Evolutionary conservation across 2,888 invertebrate species (phyloP), one percentile per base, ranked within the genome.

Genomic region (Empis livida): DNA sequence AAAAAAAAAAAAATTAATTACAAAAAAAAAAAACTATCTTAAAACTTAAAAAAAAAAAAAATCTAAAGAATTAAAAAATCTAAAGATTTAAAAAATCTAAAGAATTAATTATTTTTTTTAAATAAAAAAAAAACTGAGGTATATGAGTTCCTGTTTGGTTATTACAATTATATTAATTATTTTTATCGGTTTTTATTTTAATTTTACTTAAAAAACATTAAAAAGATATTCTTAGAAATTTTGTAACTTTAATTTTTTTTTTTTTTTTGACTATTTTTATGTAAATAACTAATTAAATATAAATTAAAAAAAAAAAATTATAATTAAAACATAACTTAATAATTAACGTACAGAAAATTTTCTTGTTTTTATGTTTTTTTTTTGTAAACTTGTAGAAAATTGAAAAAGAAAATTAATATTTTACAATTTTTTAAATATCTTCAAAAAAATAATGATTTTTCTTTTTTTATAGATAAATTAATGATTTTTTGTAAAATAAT

Each of bases 131-230:
- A 14, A 41, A 41, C 60, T 65, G 65, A 65, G 65, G 65, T 65
- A 65, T 65, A 61, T 65, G 63, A 65, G 65, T 65, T 65, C 63
- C 65, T 63, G 63, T 62, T 51, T 38, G 10, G 10, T 16, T 15
- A 38, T 2, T n/a, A 16, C 2, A 10, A 16, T 38, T 14, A 6
- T 10, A 16, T 9, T 38, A 11, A 8, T n/a, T 15, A 16, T 3
- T 15, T 15, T 10, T 16, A 38, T 40, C 13, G 16, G 23, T 17
- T 17, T n/a, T 40, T 20, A 5, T 20, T 20, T 9, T 17, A 40
- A 13, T 20, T 40, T 17, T 23, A 13, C 17, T 17, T 17, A 13
- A 17, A 40, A 17, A 11, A 16, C 16, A 40, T 11, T 6, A 16
- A 40, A n/a, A n/a, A n/a, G n/a, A n/a, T n/a, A 16, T 16, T 40